These are phyloP conservation scores for Papilio dardanus DNA, from an alignment of 1,140 invertebrate species.

Conservation along the genomic window DNA sequence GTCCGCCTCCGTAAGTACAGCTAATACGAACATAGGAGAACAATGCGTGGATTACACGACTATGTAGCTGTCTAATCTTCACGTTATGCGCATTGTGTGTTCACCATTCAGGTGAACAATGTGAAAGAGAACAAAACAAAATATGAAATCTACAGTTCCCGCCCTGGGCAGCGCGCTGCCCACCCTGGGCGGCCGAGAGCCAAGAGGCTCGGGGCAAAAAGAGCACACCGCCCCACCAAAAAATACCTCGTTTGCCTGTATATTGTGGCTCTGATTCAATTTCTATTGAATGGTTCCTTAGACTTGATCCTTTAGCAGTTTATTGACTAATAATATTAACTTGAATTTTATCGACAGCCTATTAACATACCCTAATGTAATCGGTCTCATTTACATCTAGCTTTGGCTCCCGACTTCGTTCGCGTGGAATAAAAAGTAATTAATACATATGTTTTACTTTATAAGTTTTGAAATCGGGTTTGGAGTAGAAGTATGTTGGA, in stretches of 20 bases:
- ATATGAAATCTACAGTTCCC: neutral
- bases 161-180: too few species aligned
- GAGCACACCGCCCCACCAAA: neutral
- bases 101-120: too few species aligned
- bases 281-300: neutral
- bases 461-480: too few species aligned
- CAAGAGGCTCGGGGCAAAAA: neutral
- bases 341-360: neutral
- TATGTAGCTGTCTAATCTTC: too few species aligned
- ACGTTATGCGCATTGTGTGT: too few species aligned
- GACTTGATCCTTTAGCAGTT: neutral
- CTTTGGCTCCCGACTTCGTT: too few species aligned
- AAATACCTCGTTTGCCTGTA: neutral
- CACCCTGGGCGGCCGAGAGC: neutral
- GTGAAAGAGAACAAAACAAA: neutral
- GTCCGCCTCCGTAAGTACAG: neutral
- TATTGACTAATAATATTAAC: neutral
- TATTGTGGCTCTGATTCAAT: neutral
- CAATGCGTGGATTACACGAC: slow-evolving; percentile 2
- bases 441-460: too few species aligned
- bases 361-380: neutral
- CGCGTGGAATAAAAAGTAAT: too few species aligned
- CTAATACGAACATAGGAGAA: slow-evolving; percentile 2
- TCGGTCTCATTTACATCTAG: neutral
- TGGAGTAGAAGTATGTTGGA: too few species aligned